Base-by-base conservation (phyloP, 2,888 invertebrate species). In the Torymus auratus region DNA sequence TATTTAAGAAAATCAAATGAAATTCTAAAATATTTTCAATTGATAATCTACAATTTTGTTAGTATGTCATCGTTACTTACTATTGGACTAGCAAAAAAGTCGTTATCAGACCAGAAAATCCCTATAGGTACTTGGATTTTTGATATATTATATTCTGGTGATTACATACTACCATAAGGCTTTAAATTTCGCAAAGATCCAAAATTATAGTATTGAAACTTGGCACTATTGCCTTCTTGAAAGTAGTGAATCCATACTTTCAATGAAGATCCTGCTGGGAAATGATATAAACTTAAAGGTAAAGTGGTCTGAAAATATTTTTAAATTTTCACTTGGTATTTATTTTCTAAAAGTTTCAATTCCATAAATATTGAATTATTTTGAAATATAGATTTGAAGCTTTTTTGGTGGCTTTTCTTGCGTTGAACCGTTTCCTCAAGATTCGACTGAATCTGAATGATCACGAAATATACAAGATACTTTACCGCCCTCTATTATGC, bases 191-290 rank as follows among this genome's bases (percentile, higher is more conserved):
- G 92, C 1, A 87, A 86, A 5, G 2, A 2, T 0, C 96, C 96
- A 85, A 94, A 96, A 88, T 96, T 95, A 85, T 93, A 96, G 87
- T 93, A 93, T 85, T 94, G 93, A 85, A 96, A 96, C 79, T 92
- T 91, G 0, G 93, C 93, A 3, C 89, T 91, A 20, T 88, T 86
- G 14, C 94, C 93, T 88, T 93, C 93, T 88, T 95, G 94, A 0
- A 93, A 93, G 84, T 93, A 95, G 89, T 97, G 96, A 1, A 94
- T 88, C 12, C 96, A 85, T 0, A 95, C 94, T 89, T 94, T 94
- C 0, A 94, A 93, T 0, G 96, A 96, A 0, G 95, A 93, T 0
- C 96, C 96, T 0, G 96, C 95, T 0, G 96, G 96, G 0, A 93
- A 92, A 83, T 96, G 95, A 11, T 92, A 92, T 56, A 95, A 87